Evolutionary conservation across 2,888 invertebrate genomes (phyloP).

Genomic region (Heteropelma amictum): DNA sequence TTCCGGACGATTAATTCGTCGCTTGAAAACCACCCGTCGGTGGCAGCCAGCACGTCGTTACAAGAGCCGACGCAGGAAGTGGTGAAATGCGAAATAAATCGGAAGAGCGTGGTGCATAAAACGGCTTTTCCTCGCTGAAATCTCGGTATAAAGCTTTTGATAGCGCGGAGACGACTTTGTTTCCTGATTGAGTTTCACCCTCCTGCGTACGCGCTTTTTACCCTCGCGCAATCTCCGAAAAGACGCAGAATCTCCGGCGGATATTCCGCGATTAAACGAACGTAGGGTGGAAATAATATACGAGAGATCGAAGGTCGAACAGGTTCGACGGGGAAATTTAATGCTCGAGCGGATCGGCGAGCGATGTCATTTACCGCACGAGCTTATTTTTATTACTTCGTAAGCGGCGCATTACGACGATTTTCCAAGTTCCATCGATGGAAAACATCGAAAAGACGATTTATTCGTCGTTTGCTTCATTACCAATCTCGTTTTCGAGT

Average conservation of each 20-base stretch:
- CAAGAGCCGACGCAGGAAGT: conserved; percentile 29
- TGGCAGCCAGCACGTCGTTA: no score
- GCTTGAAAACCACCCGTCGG: no score
- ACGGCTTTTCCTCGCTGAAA: conserved; percentile 10
- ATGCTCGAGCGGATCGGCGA: background rate
- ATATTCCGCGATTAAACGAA: conserved; percentile 24
- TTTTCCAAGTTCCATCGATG: no score
- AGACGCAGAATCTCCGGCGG: conserved; percentile 7
- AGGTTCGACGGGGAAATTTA: background rate
- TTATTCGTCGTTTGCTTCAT: no score
- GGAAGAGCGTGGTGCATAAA: background rate
- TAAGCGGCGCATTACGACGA: no score
- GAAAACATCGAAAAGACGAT: no score
- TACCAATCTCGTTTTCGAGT: no score
- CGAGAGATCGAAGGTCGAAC: background rate
- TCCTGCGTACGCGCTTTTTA: background rate
- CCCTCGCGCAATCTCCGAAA: background rate
- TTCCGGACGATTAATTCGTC: no score
- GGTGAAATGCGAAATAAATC: conserved; percentile 37
- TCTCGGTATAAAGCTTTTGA: no score
- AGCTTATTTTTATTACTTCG: no score
- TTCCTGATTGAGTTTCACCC: conserved; percentile 52
- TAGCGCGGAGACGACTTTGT: conserved; percentile 30
- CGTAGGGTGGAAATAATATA: background rate
- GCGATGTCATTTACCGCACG: background rate